These are phyloP conservation scores for Pachypeltis micranthus DNA, from an alignment of 1,140 invertebrate species.

Conservation along the genomic window DNA sequence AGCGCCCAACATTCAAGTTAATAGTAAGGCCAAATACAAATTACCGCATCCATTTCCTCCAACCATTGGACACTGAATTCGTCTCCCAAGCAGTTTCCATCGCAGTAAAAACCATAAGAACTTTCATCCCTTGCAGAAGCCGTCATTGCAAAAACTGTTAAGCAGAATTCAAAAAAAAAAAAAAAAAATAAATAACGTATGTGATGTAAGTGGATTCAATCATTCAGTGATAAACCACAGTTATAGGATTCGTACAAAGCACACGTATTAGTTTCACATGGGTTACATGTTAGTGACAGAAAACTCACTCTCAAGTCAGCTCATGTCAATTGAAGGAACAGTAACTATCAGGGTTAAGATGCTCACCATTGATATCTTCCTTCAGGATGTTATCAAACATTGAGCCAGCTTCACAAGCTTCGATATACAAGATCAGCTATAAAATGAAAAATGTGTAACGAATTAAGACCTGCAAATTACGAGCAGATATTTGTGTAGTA, in stretches of 20 bases:
- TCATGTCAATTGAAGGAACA: too few species aligned
- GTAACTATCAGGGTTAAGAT: too few species aligned
- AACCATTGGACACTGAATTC: background rate
- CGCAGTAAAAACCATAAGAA: background rate
- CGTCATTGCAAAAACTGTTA: background rate
- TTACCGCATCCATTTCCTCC: background rate
- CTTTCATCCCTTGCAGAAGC: background rate
- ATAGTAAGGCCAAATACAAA: too few species aligned
- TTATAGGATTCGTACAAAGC: too few species aligned
- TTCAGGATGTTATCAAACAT: slow-evolving; percentile 49
- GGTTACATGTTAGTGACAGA: too few species aligned
- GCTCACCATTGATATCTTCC: slow-evolving; percentile 42
- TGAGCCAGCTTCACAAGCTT: slow-evolving; percentile 54
- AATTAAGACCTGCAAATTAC: too few species aligned
- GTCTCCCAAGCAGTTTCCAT: background rate
- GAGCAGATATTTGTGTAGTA: too few species aligned
- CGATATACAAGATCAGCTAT: slow-evolving; percentile 49
- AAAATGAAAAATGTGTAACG: slow-evolving; percentile 20
- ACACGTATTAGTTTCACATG: too few species aligned
- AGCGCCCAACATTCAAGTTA: too few species aligned
- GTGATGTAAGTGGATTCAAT: background rate
- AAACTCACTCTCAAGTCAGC: too few species aligned
- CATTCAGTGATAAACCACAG: slow-evolving; percentile 13
- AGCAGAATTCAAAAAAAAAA: too few species aligned
- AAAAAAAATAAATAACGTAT: too few species aligned